Conservation (phyloP, 2,113 vertebrate genomes). For the Odocoileus virginianus region DNA sequence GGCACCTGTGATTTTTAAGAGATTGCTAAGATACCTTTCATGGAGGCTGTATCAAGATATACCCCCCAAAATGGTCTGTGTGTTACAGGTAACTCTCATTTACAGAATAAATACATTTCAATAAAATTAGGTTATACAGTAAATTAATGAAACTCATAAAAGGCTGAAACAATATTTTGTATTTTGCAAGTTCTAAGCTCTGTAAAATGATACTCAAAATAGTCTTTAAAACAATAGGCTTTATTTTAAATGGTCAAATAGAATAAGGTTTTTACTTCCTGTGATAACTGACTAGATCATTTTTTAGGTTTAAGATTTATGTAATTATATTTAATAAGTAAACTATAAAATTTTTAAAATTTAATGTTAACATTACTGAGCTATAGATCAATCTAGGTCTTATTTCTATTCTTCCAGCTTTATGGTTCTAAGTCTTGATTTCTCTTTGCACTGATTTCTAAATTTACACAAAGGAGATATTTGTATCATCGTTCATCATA, state of each 20-base stretch:
- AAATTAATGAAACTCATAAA: background rate
- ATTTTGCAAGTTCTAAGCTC: background rate
- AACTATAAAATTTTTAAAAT: background rate
- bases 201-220: background rate
- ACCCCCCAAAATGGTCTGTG: background rate
- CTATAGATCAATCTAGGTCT: background rate
- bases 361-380: background rate
- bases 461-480: slow-evolving; percentile 14
- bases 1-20: background rate
- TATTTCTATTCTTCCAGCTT: background rate
- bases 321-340: background rate
- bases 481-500: background rate
- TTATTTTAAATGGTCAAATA: background rate
- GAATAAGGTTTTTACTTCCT: slow-evolving; percentile 1
- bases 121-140: background rate
- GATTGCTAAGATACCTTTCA: background rate
- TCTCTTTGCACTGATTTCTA: background rate
- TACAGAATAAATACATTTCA: background rate
- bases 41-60: background rate
- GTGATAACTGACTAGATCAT: background rate
- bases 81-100: background rate
- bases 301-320: slow-evolving; percentile 27
- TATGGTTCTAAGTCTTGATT: background rate
- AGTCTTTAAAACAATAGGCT: background rate
- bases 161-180: background rate